A percentile compares a stretch with the other conserved stretches of the same genome.
These are phyloP conservation scores for Anseranas semipalmata DNA, from an alignment of 2,113 vertebrate species.

Conservation along the genomic window DNA sequence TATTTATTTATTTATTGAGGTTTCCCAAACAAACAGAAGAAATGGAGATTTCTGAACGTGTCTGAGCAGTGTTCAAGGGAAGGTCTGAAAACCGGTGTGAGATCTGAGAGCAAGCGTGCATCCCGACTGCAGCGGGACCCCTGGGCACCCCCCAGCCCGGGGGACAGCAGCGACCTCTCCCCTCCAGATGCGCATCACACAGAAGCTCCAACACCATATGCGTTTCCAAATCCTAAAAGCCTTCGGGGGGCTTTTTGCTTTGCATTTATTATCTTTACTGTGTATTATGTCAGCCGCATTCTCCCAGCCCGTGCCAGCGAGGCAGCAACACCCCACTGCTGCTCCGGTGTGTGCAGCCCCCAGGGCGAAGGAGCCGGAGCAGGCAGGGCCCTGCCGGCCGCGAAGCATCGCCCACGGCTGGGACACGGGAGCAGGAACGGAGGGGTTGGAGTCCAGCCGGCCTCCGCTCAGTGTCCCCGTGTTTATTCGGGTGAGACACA, in stretches of 20 bases:
- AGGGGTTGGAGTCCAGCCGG: not conserved
- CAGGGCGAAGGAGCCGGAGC: not conserved
- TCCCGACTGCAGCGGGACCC: fast-evolving
- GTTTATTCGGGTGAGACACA: not conserved
- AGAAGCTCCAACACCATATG: not conserved
- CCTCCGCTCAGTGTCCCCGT: not conserved
- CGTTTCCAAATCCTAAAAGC: not conserved
- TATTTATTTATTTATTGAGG: not conserved
- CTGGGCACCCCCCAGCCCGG: not conserved
- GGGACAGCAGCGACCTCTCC: not conserved
- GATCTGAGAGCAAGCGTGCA: too few relatives aligned
- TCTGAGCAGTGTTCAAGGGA: not conserved
- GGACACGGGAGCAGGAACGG: not conserved
- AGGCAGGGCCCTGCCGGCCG: not conserved
- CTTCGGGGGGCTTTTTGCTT: not conserved
- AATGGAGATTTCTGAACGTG: not conserved
- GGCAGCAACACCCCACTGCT: not conserved
- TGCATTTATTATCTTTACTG: fast-evolving
- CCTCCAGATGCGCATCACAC: not conserved
- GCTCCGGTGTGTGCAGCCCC: too few relatives aligned
- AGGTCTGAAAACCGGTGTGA: not conserved
- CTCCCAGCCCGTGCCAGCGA: not conserved
- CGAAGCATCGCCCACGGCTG: fast-evolving
- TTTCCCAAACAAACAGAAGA: not conserved
- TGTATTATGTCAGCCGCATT: not conserved